Conservation (phyloP, 2,888 invertebrate species). For the Phyllotreta cruciferae region DNA sequence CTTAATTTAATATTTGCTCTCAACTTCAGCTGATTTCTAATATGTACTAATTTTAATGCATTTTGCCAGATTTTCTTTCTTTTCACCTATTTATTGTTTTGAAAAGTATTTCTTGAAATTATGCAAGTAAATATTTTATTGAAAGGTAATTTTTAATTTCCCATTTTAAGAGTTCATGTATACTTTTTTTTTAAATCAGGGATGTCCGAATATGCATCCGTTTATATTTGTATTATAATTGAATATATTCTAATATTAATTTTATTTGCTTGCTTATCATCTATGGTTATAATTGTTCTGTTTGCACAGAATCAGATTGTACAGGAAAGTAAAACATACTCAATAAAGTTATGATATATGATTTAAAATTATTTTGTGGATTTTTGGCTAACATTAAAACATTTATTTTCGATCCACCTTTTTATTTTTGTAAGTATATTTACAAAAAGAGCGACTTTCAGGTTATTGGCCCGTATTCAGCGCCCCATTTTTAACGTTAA, state of each 20-base stretch:
- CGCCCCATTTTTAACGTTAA: too few species aligned
- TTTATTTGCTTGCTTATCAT: slow-evolving; percentile 58
- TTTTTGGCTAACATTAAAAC: slow-evolving; percentile 3
- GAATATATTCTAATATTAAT: slow-evolving; percentile 54
- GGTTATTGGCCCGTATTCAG: too few species aligned
- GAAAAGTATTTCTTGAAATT: too few species aligned
- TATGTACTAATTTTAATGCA: too few species aligned
- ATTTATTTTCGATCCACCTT: background rate
- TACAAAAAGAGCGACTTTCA: background rate
- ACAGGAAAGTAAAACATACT: slow-evolving; percentile 59
- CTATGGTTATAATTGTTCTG: slow-evolving; percentile 56
- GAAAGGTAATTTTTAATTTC: slow-evolving; percentile 5
- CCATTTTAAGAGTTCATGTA: background rate
- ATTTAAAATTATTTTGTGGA: slow-evolving; percentile 19
- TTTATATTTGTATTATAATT: slow-evolving; percentile 58
- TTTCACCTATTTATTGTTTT: too few species aligned
- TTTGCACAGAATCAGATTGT: slow-evolving; percentile 59
- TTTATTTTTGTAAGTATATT: too few species aligned
- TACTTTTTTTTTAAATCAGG: slow-evolving; percentile 11
- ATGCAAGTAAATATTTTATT: too few species aligned
- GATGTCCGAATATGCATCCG: slow-evolving; percentile 31
- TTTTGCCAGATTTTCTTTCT: too few species aligned
- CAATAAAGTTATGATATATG: slow-evolving; percentile 54
- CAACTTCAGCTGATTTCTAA: too few species aligned
- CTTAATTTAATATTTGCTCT: too few species aligned